Conservation (phyloP, 2,888 invertebrate species). For the Caenorhabditis doughertyi region DNA sequence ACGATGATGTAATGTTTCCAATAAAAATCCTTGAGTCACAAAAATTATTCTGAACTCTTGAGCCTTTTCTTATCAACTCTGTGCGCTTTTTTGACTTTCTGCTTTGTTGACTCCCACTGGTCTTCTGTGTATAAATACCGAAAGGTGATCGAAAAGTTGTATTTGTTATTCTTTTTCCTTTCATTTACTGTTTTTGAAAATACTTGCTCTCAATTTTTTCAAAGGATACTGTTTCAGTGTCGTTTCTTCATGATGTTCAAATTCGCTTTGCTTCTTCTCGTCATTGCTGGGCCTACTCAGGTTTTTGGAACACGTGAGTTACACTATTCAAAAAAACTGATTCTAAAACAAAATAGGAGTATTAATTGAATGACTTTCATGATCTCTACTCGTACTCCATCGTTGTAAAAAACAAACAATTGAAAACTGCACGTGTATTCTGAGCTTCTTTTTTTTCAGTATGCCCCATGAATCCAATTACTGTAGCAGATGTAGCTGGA, state of each 20-base stretch:
- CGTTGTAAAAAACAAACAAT: too few species aligned
- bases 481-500: not conserved
- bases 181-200: too few species aligned
- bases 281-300: not conserved
- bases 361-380: too few species aligned
- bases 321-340: not conserved
- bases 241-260: slow-evolving; percentile 13
- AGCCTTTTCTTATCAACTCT: not conserved
- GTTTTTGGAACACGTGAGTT: not conserved
- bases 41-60: too few species aligned
- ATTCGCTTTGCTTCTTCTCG: not conserved
- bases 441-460: slow-evolving; percentile 6
- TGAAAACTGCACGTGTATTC: too few species aligned
- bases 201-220: too few species aligned
- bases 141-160: too few species aligned
- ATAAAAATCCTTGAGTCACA: too few species aligned
- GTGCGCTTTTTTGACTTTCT: not conserved
- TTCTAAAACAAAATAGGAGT: not conserved
- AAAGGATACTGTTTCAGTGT: not conserved
- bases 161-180: too few species aligned
- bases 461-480: slow-evolving; percentile 11
- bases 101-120: not conserved
- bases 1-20: too few species aligned
- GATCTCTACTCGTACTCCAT: too few species aligned
- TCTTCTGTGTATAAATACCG: too few species aligned